phyloP scores from a whole-genome alignment of 2,888 invertebrate genomes.

The Phania funesta region DNA sequence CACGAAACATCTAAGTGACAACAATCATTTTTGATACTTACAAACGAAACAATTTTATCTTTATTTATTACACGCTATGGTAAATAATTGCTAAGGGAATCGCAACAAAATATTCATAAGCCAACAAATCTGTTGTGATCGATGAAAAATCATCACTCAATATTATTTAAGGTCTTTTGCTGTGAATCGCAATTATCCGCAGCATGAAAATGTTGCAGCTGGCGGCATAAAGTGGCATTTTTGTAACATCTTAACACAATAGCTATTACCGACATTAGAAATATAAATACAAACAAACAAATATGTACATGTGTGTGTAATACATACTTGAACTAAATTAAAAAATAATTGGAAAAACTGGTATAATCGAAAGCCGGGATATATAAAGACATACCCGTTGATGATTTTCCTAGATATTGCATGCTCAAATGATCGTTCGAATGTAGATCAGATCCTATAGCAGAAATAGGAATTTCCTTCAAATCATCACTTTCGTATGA shows the following conservation, averaged over 20 bases:
- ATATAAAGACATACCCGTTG: neutral
- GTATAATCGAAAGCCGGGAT: no score
- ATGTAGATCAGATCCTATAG: conserved; percentile 1
- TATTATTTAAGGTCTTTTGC: neutral
- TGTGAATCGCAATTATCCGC: neutral
- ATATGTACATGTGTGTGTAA: neutral
- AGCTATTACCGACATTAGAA: neutral
- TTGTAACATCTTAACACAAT: neutral
- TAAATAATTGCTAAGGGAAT: conserved; percentile 66
- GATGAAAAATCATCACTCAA: neutral
- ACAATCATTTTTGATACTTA: conserved; percentile 39
- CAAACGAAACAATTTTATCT: conserved; percentile 38
- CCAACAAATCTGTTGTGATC: neutral
- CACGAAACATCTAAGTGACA: conserved; percentile 12
- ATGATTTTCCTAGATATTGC: conserved; percentile 2
- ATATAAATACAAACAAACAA: no score
- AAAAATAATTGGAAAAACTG: neutral
- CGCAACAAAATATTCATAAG: conserved; percentile 53
- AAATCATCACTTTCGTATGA: conserved; percentile 1
- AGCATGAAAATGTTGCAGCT: neutral
- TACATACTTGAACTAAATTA: neutral
- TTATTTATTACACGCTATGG: conserved; percentile 55
- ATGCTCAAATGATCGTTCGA: conserved; percentile 8
- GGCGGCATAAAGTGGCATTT: neutral
- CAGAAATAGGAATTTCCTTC: neutral